Evolutionary conservation across 2,113 vertebrate genomes (phyloP).

Genomic region (Cacatua alba): DNA sequence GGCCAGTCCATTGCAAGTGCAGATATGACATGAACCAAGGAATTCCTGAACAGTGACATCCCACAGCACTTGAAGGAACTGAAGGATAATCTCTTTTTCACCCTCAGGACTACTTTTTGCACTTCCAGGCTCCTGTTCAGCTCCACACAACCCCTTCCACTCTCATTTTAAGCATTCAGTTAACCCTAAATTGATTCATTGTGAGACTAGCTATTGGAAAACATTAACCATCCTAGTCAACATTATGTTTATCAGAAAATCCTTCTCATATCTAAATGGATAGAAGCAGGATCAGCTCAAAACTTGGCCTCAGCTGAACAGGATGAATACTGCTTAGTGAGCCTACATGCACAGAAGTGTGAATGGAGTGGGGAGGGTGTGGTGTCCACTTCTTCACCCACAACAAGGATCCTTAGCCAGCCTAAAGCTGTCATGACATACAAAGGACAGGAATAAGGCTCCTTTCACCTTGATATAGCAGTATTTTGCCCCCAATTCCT

Average conservation of each 20-base stretch:
- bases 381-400: not conserved
- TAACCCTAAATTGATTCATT: not conserved
- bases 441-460: not conserved
- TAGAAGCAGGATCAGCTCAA: not conserved
- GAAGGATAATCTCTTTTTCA: not conserved
- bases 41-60: not conserved
- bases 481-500: not conserved
- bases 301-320: fast-evolving
- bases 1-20: not conserved
- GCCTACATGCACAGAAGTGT: fast-evolving
- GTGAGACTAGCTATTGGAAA: not conserved
- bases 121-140: not conserved
- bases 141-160: not conserved
- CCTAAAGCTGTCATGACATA: fast-evolving
- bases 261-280: not conserved
- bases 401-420: not conserved
- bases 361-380: fast-evolving
- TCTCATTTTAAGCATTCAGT: not conserved
- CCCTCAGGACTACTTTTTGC: not conserved
- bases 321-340: fast-evolving
- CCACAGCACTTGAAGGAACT: not conserved
- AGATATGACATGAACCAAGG: not conserved
- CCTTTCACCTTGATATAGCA: not conserved
- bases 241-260: not conserved
- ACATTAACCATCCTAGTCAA: not conserved